These are phyloP conservation scores for Porites evermanni DNA, from an alignment of 92 coral and sea anemone species.

Conservation along the genomic window DNA sequence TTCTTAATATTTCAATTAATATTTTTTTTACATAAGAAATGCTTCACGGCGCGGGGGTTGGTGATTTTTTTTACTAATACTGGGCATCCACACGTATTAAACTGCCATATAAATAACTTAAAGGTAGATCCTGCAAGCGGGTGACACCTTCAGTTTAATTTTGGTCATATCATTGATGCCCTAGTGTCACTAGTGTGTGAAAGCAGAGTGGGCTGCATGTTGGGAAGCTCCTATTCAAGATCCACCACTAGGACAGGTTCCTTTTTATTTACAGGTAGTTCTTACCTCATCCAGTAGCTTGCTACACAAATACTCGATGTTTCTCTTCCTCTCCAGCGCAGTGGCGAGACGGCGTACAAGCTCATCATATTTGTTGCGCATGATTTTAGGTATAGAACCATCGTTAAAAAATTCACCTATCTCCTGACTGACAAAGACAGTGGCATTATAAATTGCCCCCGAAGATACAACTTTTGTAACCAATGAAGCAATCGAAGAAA, in stretches of 20 bases:
- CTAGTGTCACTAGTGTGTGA: too few species aligned
- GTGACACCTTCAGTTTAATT: too few species aligned
- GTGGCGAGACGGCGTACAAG: neutral
- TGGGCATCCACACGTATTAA: too few species aligned
- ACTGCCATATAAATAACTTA: too few species aligned
- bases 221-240: too few species aligned
- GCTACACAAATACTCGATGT: neutral
- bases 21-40: too few species aligned
- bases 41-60: too few species aligned
- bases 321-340: neutral
- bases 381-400: neutral
- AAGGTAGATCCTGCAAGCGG: too few species aligned
- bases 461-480: conserved; percentile 14
- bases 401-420: neutral
- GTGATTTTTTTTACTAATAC: too few species aligned
- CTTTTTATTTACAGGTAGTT: neutral
- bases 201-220: too few species aligned
- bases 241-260: neutral
- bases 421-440: neutral
- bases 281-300: conserved; percentile 11
- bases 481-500: conserved; percentile 9
- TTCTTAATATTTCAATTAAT: too few species aligned
- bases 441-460: neutral
- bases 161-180: too few species aligned
- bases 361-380: neutral